These are phyloP conservation scores for Alectura lathami DNA, from an alignment of 2,113 vertebrate genomes.

Conservation along the genomic window DNA sequence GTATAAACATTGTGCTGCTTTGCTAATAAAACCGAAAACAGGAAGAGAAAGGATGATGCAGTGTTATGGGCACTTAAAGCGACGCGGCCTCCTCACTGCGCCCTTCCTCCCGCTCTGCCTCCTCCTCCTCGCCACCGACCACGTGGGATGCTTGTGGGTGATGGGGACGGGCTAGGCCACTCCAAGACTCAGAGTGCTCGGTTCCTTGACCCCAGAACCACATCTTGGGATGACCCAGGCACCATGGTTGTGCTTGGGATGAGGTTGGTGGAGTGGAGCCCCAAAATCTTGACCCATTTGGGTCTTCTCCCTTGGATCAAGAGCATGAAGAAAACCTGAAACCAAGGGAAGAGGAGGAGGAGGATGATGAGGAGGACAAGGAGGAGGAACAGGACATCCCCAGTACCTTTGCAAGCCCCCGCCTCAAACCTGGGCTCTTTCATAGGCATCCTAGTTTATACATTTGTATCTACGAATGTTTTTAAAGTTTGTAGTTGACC, in stretches of 20 bases:
- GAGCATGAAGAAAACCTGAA: background rate
- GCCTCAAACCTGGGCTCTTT: background rate
- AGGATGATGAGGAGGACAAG: background rate
- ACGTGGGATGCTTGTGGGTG: rapidly evolving
- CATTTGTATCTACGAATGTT: conserved; percentile 36
- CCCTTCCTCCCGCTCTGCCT: background rate
- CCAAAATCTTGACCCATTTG: background rate
- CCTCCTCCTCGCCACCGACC: background rate
- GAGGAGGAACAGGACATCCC: background rate
- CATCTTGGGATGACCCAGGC: background rate
- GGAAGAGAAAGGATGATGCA: conserved; percentile 92
- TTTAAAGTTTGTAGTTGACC: conserved; percentile 76
- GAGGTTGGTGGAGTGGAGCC: background rate
- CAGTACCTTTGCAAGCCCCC: background rate
- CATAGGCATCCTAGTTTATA: background rate
- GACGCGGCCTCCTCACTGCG: conserved; percentile 81
- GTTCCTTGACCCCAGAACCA: background rate
- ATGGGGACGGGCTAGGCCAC: background rate
- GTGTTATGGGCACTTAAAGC: conserved; percentile 87
- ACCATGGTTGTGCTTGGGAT: background rate
- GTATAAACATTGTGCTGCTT: conserved; percentile 96
- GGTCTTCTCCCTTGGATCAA: background rate
- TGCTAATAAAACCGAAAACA: conserved; percentile 95
- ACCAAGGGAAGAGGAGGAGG: background rate
- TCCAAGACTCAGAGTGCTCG: background rate